Percentiles rank a stretch among this genome's conserved stretches.
phyloP scores from a whole-genome alignment of 2,797 vertebrate species.

The Ficedula albicollis region DNA sequence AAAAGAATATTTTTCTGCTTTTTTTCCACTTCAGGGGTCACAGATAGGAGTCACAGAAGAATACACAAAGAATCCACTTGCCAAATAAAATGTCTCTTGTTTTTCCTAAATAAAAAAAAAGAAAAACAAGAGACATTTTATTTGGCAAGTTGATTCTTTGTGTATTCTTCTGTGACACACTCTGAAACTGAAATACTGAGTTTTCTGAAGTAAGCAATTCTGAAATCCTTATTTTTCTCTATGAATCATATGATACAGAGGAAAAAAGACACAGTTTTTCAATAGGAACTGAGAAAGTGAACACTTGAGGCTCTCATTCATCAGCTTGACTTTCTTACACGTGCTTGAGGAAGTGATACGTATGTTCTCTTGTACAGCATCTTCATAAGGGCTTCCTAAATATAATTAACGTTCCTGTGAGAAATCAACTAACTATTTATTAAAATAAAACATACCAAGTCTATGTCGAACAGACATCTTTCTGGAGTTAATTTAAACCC shows the following conservation, averaged over 20 bases:
- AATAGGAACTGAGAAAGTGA: background rate
- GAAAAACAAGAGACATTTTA: too few species aligned
- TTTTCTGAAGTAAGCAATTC: background rate
- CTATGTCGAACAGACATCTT: background rate
- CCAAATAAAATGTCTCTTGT: background rate
- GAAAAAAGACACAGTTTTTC: background rate
- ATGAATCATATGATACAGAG: background rate
- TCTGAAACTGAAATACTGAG: background rate
- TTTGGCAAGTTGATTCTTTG: too few species aligned
- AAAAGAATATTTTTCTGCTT: background rate
- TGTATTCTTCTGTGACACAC: too few species aligned
- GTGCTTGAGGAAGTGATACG: accelerated
- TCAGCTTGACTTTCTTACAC: background rate
- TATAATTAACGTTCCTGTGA: background rate
- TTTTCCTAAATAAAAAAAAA: too few species aligned
- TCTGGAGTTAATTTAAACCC: background rate
- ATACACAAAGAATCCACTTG: background rate
- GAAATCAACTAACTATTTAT: background rate
- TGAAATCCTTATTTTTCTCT: slow-evolving; percentile 31
- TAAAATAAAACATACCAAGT: background rate
- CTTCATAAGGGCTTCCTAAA: background rate
- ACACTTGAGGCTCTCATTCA: background rate
- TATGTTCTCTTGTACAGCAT: background rate
- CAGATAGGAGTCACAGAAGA: background rate
- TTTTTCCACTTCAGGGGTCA: background rate